Base-by-base conservation (phyloP, 2,888 invertebrate species). In the Machimus rusticus region DNA sequence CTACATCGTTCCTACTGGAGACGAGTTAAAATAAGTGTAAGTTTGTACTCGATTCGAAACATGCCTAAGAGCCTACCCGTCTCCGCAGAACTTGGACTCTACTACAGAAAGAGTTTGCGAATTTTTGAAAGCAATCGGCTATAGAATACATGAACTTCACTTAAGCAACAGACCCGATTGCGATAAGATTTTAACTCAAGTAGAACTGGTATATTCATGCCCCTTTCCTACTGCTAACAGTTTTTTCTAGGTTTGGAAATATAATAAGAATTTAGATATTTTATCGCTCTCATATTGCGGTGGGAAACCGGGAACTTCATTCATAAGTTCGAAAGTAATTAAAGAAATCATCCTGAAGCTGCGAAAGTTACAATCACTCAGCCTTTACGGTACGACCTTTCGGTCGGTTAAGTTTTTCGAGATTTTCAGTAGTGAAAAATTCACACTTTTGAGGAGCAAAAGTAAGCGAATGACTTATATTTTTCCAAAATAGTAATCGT, bases 371-470 rank as follows among this genome's bases (percentile, higher is more conserved):
- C 77, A 81, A 81, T 79, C 87, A 19, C 74, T 88, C 14, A 74
- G 81, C n/a, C 81, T 88, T 14, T 86, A 84, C 23, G 81, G 87
- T 34, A 88, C 88, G 9, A 51, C 31, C 0, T 86, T 88, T 86
- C 88, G 88, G n/a, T 88, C 88, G 76, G 87, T 88, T 78, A 88
- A 88, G 43, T 88, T 88, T 88, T 88, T 88, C 57, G 87, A 88
- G 87, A 88, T 88, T 66, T 87, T 88, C 31, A 87, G 88, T 79
- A 88, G 88, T 88, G 85, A 77, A 39, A 34, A 85, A 77, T 87
- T 88, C 86, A 87, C 86, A 74, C 19, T 74, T 46, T 85, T 76
- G 57, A 87, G 88, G 57, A 87, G 31, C 31, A 87, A 57, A 88
- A 86, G 87, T 88, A 79, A 79, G 79, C 51, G 51, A 51, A 31